Base-by-base conservation (phyloP, 2,888 invertebrate genomes). In the Diplolepis rosae region DNA sequence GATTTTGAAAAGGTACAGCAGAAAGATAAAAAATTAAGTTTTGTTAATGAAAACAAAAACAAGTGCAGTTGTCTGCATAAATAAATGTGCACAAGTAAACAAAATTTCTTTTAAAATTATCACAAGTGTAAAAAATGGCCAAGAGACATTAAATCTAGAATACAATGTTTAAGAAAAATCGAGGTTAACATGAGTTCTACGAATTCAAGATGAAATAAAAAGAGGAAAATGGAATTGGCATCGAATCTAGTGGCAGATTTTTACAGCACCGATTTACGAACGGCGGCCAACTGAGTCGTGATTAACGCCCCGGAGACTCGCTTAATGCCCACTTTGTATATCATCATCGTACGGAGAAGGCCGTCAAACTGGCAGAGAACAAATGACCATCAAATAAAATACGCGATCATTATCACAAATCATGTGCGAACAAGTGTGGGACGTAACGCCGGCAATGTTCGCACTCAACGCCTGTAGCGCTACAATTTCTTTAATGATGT, bases 261-360 rank as follows among this genome's bases (percentile, higher is more conserved):
- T 56, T 32, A 18, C 30, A 4, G 13, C 18, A 22, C 18, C 32
- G 18, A 35, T 56, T 56, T 18, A 32, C 32, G 18, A 32, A 32
- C 11, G 32, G 18, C 18, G 56, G 32, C 73, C 71, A 75, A 71
- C 66, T 71, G 76, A 69, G 77, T 76, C 78, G 79, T 80, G 82
- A 82, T 82, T 82, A 83, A 83, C 80, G 79, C 77, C 73, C 76
- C 73, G 71, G 73, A 79, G 69, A 78, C 77, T 81, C 78, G 74
- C 80, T 80, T 78, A 81, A 78, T 80, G 79, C 77, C 80, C 77
- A 79, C 80, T 81, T 83, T 82, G 80, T 82, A 80, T 82, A 79
- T 80, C 82, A 79, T 82, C 82, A 74, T 82, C 77, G 77, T 74
- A 74, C 66, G 72, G 74, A 77, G 75, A 69, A 72, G 69, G 74